Evolutionary conservation across 1,140 invertebrate species (phyloP), one percentile per base, ranked within the genome.

Genomic region (Drosophila subobscura): DNA sequence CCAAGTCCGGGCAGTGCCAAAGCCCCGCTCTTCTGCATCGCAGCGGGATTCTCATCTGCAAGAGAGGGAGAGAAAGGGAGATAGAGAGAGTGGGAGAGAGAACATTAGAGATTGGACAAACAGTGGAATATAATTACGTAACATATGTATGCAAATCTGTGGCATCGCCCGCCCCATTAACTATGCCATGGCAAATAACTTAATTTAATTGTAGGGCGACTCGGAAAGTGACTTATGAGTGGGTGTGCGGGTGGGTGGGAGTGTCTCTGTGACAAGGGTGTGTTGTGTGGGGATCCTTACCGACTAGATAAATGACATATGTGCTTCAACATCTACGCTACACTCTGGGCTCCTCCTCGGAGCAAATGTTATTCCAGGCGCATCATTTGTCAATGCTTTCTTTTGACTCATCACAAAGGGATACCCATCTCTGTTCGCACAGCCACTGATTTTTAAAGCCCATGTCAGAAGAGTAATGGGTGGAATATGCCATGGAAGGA

Each of bases 11-110:
- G 55, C 51, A 65, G 56, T 42, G 68, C 51, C 51, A 45, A 50
- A 20, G 79, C 68, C 8, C 58, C 63, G 60, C 89, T 90, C 67
- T 90, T 90, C 61, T 90, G 89, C 89, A 90, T 90, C 50, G 89
- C 89, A 44, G 89, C 89, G 46, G 89, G 89, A 55, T 86, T 90
- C 66, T 90, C 89, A 86, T 90, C 89, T 90, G 85, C 7, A 90
- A 73, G 60, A 55, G 44, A 33, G 29, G 22, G 7, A 8, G 2
- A 33, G 29, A 27, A 20, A 37, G 16, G 7, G 50, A 71, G 25
- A 51, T 55, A 51, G 41, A 52, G 33, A 37, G 29, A 29, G 29
- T 8, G 6, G 10, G 33, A 51, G 10, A 6, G 50, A 68, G 27
- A 54, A 10, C 10, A 8, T 12, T 4, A 10, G 33, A 12, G 33